Percentiles rank a stretch among this genome's conserved stretches.
Conservation (phyloP, 2,888 invertebrate species). For the Orthonevra nobilis region DNA sequence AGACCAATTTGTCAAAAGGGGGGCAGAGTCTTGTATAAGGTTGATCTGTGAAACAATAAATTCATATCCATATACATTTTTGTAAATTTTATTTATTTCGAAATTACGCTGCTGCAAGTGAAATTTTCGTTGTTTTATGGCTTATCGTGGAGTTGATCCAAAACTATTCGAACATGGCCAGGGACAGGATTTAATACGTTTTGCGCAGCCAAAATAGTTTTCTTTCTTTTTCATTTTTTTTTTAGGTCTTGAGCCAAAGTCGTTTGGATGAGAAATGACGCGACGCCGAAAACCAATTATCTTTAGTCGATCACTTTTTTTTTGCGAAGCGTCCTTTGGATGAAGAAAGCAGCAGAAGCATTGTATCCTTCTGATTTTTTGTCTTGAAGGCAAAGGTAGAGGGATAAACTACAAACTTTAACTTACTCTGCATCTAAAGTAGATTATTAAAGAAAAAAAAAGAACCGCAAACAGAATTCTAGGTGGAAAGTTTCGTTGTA, state of each 20-base stretch:
- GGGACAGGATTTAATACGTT: slow-evolving; percentile 41
- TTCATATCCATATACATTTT: slow-evolving; percentile 60
- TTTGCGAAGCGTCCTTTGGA: slow-evolving; percentile 27
- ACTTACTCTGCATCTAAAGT: slow-evolving; percentile 1
- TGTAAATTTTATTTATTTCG: slow-evolving; percentile 49
- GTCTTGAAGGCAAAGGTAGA: not conserved
- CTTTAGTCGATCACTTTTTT: slow-evolving; percentile 62
- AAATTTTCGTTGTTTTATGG: too few species aligned
- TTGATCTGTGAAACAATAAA: slow-evolving; percentile 40
- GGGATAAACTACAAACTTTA: slow-evolving; percentile 25
- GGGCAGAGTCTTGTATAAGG: not conserved
- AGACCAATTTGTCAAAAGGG: slow-evolving; percentile 28
- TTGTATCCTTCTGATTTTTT: too few species aligned
- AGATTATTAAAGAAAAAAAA: not conserved
- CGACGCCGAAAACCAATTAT: slow-evolving; percentile 53
- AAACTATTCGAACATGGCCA: too few species aligned
- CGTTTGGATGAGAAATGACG: slow-evolving; percentile 22
- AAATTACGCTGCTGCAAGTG: too few species aligned
- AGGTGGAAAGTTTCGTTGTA: slow-evolving; percentile 37
- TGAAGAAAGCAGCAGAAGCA: too few species aligned
- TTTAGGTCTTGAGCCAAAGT: slow-evolving; percentile 19
- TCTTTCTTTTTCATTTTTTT: slow-evolving; percentile 2
- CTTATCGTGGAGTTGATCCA: too few species aligned
- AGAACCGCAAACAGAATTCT: slow-evolving; percentile 3
- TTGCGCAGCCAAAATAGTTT: slow-evolving; percentile 30